Percentiles rank a stretch among this genome's conserved stretches.
phyloP scores from a whole-genome alignment of 2,797 vertebrate species.

The Arctocebus calabarensis region DNA sequence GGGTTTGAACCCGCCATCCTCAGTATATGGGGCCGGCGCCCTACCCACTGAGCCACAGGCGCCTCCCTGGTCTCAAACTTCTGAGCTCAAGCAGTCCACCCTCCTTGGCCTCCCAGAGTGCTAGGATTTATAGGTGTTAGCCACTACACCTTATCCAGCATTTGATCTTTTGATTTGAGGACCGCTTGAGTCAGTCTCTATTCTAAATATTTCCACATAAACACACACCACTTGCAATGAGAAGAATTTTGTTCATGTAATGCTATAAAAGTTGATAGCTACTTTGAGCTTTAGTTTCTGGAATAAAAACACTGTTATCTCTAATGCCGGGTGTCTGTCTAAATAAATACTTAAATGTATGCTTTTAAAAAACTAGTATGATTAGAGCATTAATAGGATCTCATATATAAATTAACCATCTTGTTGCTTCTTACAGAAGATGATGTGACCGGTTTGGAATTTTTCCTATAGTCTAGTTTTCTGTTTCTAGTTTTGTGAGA shows the following conservation, averaged over 20 bases:
- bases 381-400: conserved; percentile 58
- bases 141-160: too few species aligned
- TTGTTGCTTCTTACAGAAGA: background rate
- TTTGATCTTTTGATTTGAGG: conserved; percentile 37
- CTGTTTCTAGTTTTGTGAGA: conserved; percentile 23
- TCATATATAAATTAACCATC: conserved; percentile 47
- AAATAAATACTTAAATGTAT: conserved; percentile 11
- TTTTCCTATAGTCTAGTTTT: conserved; percentile 39
- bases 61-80: too few species aligned
- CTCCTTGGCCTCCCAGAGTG: too few species aligned
- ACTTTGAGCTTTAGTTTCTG: conserved; percentile 69
- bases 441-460: conserved; percentile 20
- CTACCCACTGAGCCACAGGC: too few species aligned
- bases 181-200: conserved; percentile 54
- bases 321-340: conserved; percentile 61
- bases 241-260: background rate
- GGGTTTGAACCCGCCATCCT: too few species aligned
- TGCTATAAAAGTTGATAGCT: conserved; percentile 22
- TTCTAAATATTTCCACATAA: conserved; percentile 36
- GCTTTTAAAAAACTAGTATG: conserved; percentile 58
- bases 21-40: too few species aligned
- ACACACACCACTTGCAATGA: background rate
- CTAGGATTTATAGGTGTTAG: too few species aligned
- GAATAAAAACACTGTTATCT: conserved; percentile 68
- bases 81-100: too few species aligned